Evolutionary conservation across 2,113 vertebrate genomes (phyloP).

Genomic region (Cyphomyrus discorhynchus): DNA sequence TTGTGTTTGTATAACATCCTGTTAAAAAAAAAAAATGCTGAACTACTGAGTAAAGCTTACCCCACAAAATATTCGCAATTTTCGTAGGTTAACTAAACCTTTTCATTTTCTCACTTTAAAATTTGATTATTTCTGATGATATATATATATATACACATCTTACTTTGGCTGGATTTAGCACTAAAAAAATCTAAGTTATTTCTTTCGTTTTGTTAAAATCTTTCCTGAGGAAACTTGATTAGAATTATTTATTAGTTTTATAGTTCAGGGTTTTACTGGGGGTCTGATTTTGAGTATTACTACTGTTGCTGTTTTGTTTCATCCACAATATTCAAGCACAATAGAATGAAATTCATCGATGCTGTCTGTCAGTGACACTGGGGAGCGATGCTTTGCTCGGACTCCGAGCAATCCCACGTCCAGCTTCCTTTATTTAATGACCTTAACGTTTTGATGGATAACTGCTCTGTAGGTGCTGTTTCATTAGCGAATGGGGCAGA

Average conservation of each 20-base stretch:
- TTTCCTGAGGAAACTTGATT: conserved; percentile 75
- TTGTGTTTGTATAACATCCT: not conserved
- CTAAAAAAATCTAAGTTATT: conserved; percentile 54
- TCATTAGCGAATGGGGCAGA: conserved; percentile 50
- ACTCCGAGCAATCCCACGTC: not conserved
- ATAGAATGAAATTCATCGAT: not conserved
- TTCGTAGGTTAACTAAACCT: conserved; percentile 13
- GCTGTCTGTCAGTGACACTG: not conserved
- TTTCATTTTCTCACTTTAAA: conserved; percentile 14
- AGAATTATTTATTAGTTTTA: conserved; percentile 70
- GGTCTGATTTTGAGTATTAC: conserved; percentile 31
- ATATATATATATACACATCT: conserved; percentile 30
- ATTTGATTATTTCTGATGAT: conserved; percentile 29
- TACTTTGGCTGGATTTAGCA: conserved; percentile 36
- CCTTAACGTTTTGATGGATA: conserved; percentile 34
- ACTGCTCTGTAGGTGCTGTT: conserved; percentile 52
- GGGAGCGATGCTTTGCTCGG: not conserved
- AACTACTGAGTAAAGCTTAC: conserved; percentile 7
- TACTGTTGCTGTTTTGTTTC: not conserved
- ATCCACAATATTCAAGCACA: conserved; percentile 18
- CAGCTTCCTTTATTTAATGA: conserved; percentile 2
- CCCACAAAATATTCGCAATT: not conserved
- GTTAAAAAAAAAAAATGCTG: conserved; percentile 16
- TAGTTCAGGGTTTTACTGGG: conserved; percentile 65
- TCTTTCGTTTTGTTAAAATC: conserved; percentile 52